phyloP scores from a whole-genome alignment of 2,888 invertebrate genomes.

The Onchidella celtica region DNA sequence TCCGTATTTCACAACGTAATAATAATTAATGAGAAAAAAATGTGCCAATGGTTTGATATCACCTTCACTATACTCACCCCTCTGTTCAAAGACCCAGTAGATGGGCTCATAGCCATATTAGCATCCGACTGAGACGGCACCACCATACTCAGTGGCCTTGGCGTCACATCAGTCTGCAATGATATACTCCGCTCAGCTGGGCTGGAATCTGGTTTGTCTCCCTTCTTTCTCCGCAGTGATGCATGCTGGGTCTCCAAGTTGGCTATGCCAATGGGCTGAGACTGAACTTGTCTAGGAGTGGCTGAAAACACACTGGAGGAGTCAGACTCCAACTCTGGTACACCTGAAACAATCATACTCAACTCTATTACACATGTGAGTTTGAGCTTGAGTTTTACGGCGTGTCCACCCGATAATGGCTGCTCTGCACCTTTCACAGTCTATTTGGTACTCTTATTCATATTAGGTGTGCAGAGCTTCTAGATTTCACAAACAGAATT shows the following conservation, averaged over 20 bases:
- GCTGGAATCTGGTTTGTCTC: slow-evolving; percentile 74
- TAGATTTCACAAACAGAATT: not conserved
- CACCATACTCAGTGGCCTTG: slow-evolving; percentile 79
- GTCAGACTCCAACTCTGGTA: slow-evolving; percentile 74
- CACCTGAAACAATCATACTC: slow-evolving; percentile 53
- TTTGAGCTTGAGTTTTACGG: too few species aligned
- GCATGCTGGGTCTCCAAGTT: slow-evolving; percentile 81
- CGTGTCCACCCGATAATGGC: too few species aligned
- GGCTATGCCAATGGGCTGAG: slow-evolving; percentile 51
- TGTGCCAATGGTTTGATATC: too few species aligned
- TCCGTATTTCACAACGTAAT: too few species aligned
- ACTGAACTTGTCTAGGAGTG: slow-evolving; percentile 60
- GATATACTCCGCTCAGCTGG: slow-evolving; percentile 81
- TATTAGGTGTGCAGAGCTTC: too few species aligned
- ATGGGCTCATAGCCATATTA: slow-evolving; percentile 54
- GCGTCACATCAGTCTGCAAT: slow-evolving; percentile 79
- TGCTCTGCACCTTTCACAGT: too few species aligned
- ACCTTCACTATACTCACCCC: slow-evolving; percentile 51
- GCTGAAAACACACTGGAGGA: slow-evolving; percentile 72
- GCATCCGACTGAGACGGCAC: slow-evolving; percentile 78
- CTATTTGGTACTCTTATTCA: too few species aligned
- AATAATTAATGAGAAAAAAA: too few species aligned
- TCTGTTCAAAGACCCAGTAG: slow-evolving; percentile 49
- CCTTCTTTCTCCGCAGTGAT: slow-evolving; percentile 81
- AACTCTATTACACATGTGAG: too few species aligned